These are phyloP conservation scores for Mandrillus leucophaeus DNA, from an alignment of 2,113 vertebrate genomes.

Conservation along the genomic window DNA sequence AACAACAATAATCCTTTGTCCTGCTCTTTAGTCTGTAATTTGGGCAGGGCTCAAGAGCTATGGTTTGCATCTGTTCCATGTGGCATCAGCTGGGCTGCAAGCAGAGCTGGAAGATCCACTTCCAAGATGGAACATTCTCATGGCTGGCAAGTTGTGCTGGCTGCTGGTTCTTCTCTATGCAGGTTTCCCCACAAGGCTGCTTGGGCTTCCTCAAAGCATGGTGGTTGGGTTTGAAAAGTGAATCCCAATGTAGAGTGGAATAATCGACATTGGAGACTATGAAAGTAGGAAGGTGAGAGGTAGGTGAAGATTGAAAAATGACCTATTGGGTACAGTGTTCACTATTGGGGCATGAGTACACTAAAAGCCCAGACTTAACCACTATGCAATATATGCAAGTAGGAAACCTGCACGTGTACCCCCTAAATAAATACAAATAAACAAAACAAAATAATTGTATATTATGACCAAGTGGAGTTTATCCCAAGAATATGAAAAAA, in stretches of 20 bases:
- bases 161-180: neutral
- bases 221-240: neutral
- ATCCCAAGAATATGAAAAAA: no score
- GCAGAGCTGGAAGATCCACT: neutral
- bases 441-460: no score
- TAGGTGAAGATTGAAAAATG: no score
- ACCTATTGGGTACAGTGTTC: no score
- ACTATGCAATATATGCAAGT: no score
- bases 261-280: no score
- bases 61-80: accelerated
- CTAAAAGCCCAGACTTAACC: no score
- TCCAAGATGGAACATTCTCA: neutral
- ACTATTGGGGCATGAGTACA: no score
- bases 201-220: neutral
- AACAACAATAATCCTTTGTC: neutral
- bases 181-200: neutral
- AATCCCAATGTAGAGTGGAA: neutral
- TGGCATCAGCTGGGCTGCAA: neutral
- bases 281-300: no score
- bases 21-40: neutral
- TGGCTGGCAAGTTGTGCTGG: neutral
- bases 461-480: no score
- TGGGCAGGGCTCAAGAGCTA: neutral
- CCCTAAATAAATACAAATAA: no score
- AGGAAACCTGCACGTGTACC: no score